Evolutionary conservation across 2,888 invertebrate genomes (phyloP), one percentile per base, ranked within the genome.

Genomic region (Dryomyza anilis): DNA sequence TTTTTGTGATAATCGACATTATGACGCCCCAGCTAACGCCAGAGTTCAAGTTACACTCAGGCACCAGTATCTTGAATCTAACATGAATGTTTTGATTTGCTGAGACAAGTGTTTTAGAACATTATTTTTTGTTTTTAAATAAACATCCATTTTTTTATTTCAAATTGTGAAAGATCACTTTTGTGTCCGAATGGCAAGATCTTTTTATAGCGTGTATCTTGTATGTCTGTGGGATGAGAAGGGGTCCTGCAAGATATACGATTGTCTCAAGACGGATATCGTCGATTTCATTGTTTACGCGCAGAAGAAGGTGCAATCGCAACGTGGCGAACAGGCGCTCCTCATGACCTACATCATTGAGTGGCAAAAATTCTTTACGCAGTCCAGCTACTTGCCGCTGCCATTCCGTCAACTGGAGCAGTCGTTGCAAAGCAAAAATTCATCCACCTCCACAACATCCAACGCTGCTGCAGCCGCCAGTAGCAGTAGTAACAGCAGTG

Each of bases 191-290:
- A 87, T 99, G 99, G 99, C 98, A 99, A 81, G 95, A 96, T 84
- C 86, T 98, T 98, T 98, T 85, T 96, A 94, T 84, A 91, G 94
- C 64, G 96, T 99, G 16, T 98, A 99, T 85, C 88, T 93, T 67
- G 96, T 98, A 14, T 96, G 96, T 82, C 85, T 98, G 65, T 99
- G 98, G 98, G 96, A 98, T 84, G 97, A 97, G 76, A 94, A 95
- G 82, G 96, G 96, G 0, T 91, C 96, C 0, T 87, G 88, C 52
- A 96, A 96, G 83, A 88, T 98, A 48, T 87, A 93, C 76, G 92
- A 94, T 78, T 93, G 94, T 27, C 86, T 98, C 12, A 93, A 94
- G 77, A 92, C 93, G 77, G 96, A 97, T 81, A 96, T 98, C 69
- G 90, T 94, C 78, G 92, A 94, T 79, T 98, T 96, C 82, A 97